phyloP scores from a whole-genome alignment of 2,888 invertebrate genomes.

The Scaptomyza polygonia region DNA sequence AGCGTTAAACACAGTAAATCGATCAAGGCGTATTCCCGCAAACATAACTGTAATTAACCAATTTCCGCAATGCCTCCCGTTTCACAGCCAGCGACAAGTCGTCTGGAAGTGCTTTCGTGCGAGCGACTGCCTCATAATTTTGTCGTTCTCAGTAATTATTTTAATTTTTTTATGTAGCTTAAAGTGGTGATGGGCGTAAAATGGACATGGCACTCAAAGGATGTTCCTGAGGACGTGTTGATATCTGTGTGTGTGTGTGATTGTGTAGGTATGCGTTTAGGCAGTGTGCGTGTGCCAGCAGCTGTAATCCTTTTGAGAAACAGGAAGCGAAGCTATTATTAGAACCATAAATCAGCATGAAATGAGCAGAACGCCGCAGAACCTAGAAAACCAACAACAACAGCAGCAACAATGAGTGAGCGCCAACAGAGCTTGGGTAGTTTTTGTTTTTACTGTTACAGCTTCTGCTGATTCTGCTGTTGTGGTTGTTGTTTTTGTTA shows the following conservation, averaged over 20 bases:
- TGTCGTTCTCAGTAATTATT: slow-evolving; percentile 68
- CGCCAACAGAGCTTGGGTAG: slow-evolving; percentile 37
- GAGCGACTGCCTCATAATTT: slow-evolving; percentile 63
- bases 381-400: slow-evolving; percentile 41
- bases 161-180: slow-evolving; percentile 56
- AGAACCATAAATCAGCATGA: slow-evolving; percentile 83
- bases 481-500: slow-evolving; percentile 22
- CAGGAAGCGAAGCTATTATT: slow-evolving; percentile 81
- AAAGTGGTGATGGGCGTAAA: slow-evolving; percentile 34
- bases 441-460: slow-evolving; percentile 38
- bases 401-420: slow-evolving; percentile 37
- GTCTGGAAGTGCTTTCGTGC: slow-evolving; percentile 59
- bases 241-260: slow-evolving; percentile 33
- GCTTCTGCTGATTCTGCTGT: slow-evolving; percentile 6
- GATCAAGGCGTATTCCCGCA: slow-evolving; percentile 72
- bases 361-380: slow-evolving; percentile 79
- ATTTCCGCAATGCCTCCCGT: slow-evolving; percentile 40
- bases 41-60: slow-evolving; percentile 74
- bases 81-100: slow-evolving; percentile 25
- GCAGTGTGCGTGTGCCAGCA: slow-evolving; percentile 40
- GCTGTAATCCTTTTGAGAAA: slow-evolving; percentile 69
- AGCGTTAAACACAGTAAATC: slow-evolving; percentile 74
- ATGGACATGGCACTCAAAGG: slow-evolving; percentile 41
- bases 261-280: slow-evolving; percentile 30
- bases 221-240: slow-evolving; percentile 38